A percentile compares a stretch with the other conserved stretches of the same genome.
These are phyloP conservation scores for Gasteruption jaculator DNA, from an alignment of 2,888 invertebrate species.

Conservation along the genomic window DNA sequence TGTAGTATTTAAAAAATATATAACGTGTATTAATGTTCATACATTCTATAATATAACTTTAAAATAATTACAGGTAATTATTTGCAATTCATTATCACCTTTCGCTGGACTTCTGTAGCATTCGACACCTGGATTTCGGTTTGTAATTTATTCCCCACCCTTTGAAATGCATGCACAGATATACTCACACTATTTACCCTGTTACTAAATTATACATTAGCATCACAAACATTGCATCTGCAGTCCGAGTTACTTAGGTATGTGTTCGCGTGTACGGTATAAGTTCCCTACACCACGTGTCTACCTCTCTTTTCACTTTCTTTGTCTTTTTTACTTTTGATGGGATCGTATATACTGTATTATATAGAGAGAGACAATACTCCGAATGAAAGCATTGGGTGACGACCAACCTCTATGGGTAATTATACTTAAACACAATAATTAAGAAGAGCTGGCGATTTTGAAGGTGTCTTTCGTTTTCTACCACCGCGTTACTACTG, in stretches of 20 bases:
- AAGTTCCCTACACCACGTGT: slow-evolving; percentile 7
- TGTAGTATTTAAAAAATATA: too few species aligned
- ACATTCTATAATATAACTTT: too few species aligned
- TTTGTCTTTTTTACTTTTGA: too few species aligned
- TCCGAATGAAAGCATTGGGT: slow-evolving; percentile 20
- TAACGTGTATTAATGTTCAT: too few species aligned
- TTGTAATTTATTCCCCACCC: too few species aligned
- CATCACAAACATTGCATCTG: slow-evolving; percentile 38
- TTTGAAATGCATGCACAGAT: too few species aligned
- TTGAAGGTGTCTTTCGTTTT: slow-evolving; percentile 26
- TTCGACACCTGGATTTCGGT: too few species aligned
- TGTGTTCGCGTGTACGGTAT: slow-evolving; percentile 8
- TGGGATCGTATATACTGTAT: too few species aligned
- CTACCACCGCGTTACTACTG: slow-evolving; percentile 30
- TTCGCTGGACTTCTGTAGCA: too few species aligned
- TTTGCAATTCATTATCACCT: too few species aligned
- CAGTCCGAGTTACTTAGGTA: slow-evolving; percentile 25
- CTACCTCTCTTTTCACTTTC: too few species aligned
- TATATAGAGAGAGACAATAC: slow-evolving; percentile 21
- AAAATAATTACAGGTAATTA: too few species aligned
- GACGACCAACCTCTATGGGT: slow-evolving; percentile 18
- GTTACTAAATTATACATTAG: slow-evolving; percentile 32
- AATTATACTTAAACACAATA: slow-evolving; percentile 40
- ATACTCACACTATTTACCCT: not conserved
- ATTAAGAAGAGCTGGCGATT: slow-evolving; percentile 33